Evolutionary conservation across 2,113 vertebrate genomes (phyloP), one percentile per base, ranked within the genome.

Genomic region (Tyrannus savana): DNA sequence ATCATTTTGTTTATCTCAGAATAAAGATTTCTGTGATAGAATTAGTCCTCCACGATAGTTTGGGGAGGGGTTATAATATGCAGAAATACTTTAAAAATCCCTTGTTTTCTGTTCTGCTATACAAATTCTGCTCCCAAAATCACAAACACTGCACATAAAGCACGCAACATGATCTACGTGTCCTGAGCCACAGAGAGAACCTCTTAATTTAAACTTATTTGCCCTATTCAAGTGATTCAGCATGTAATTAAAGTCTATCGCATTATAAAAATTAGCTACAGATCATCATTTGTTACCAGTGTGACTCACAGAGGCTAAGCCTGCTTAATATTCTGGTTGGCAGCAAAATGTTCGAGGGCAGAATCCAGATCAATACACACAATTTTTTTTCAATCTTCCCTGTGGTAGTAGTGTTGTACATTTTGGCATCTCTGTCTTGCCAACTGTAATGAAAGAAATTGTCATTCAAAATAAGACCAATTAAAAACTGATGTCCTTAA

Each of bases 301-400:
- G 86, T 73, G 91, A 96, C 77, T 96, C 96, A 91, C 31, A 63
- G 78, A 44, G 73, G 77, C 94, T 89, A 82, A 91, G 81, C 84
- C 93, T 97, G 87, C 84, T 97, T 97, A 96, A 89, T 86, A 86
- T 92, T 94, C 92, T 77, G 44, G 62, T 37, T 84, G 75, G 89
- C 69, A 80, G 66, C 75, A 82, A 44, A 93, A 80, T 33, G 66
- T 91, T 92, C 4, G 18, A 77, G 49, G 78, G 37, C 75, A 90
- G 67, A 82, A 69, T 60, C 67, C 44, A 88, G 78, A 86, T 91
- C 93, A 94, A 95, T 55, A 72, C 59, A 56, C 25, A 47, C 47
- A 23, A 44, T 23, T 63, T 72, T 87, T 87, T 94, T 94, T 83
- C 75, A 60, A 7, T 47, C 76, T 80, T 93, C 77, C 78, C 59